A percentile compares a stretch with the other conserved stretches of the same genome.
Conservation (phyloP, 1,140 invertebrate species). For the Wasmannia auropunctata region DNA sequence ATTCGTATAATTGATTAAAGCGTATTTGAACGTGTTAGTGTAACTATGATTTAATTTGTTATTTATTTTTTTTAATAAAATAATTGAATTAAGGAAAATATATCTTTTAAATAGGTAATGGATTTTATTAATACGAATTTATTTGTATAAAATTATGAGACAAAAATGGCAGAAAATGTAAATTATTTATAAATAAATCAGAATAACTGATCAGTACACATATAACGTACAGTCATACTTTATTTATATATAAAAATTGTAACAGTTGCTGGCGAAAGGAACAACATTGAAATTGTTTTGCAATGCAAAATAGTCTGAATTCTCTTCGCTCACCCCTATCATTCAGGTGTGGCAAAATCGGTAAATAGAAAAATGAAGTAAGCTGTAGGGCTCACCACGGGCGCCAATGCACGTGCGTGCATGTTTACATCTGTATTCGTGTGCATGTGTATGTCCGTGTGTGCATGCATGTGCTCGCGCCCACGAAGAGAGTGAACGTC, state of each 20-base stretch:
- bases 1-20: not conserved
- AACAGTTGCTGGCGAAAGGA: slow-evolving; percentile 18
- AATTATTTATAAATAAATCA: not conserved
- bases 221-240: not conserved
- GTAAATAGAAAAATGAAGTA: slow-evolving; percentile 74
- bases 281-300: slow-evolving; percentile 49
- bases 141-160: not conserved
- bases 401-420: slow-evolving; percentile 2
- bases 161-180: not conserved
- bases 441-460: not conserved
- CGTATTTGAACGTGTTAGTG: not conserved
- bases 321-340: slow-evolving; percentile 72
- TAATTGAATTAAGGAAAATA: not conserved
- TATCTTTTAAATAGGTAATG: not conserved
- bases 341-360: slow-evolving; percentile 77
- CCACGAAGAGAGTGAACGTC: slow-evolving; percentile 47
- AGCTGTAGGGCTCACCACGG: slow-evolving; percentile 40
- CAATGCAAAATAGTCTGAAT: slow-evolving; percentile 62
- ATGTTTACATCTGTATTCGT: not conserved
- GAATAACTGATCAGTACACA: not conserved
- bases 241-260: not conserved
- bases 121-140: not conserved
- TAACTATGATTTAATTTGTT: not conserved
- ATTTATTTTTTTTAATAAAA: not conserved
- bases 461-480: not conserved